A percentile compares a stretch with the other conserved stretches of the same genome.
These are phyloP conservation scores for Tachina lurida DNA, from an alignment of 2,888 invertebrate genomes.

Conservation along the genomic window DNA sequence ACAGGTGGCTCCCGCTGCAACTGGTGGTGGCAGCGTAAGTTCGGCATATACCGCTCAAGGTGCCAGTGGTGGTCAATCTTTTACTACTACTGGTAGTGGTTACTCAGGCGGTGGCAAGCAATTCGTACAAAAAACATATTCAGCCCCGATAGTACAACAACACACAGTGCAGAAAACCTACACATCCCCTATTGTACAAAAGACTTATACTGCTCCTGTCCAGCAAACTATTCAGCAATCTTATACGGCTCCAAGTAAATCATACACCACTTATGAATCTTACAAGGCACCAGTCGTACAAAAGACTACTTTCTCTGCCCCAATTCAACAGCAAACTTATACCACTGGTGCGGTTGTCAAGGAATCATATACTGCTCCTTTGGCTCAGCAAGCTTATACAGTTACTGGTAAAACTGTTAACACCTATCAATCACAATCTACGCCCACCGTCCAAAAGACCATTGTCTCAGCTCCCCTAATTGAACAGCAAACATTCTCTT, in stretches of 20 bases:
- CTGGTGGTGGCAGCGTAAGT: background rate
- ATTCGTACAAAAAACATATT: slow-evolving; percentile 52
- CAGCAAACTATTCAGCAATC: slow-evolving; percentile 43
- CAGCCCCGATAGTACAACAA: slow-evolving; percentile 52
- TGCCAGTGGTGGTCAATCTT: slow-evolving; percentile 4
- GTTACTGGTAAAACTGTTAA: slow-evolving; percentile 47
- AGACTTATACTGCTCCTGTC: slow-evolving; percentile 54
- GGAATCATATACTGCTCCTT: slow-evolving; percentile 35
- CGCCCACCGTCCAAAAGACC: slow-evolving; percentile 45
- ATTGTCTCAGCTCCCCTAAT: slow-evolving; percentile 31
- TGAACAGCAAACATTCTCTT: slow-evolving; percentile 19
- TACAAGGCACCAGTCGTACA: slow-evolving; percentile 48
- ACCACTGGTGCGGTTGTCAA: background rate
- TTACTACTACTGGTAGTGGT: slow-evolving; percentile 45
- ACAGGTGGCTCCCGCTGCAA: slow-evolving; percentile 40
- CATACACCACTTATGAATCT: slow-evolving; percentile 38
- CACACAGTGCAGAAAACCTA: slow-evolving; percentile 29
- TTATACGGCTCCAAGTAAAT: slow-evolving; percentile 49
- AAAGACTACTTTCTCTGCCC: slow-evolving; percentile 25
- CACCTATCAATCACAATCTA: slow-evolving; percentile 43
- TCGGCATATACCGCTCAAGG: slow-evolving; percentile 8
- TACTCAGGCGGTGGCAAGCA: slow-evolving; percentile 59
- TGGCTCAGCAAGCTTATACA: slow-evolving; percentile 49
- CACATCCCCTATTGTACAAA: slow-evolving; percentile 55
- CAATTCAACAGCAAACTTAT: slow-evolving; percentile 38